A percentile compares a stretch with the other conserved stretches of the same genome.
These are phyloP conservation scores for Adelges cooleyi DNA, from an alignment of 1,140 invertebrate genomes.

Conservation along the genomic window DNA sequence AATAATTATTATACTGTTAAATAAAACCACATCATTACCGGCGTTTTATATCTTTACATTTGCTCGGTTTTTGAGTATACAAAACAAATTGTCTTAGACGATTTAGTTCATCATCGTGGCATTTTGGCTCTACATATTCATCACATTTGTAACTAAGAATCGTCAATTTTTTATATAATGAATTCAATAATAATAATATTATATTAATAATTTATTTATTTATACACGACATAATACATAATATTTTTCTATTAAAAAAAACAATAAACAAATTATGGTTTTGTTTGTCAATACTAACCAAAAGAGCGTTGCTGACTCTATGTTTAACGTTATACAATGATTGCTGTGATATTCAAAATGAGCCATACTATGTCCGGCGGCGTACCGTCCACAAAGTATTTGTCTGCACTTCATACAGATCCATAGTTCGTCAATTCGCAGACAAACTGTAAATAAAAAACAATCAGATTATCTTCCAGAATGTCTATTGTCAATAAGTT, in stretches of 20 bases:
- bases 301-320: constrained; percentile 12
- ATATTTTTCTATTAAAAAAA: too few relatives aligned
- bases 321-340: constrained; percentile 39
- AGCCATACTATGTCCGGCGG: constrained; percentile 61
- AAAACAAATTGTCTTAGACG: constrained; percentile 16
- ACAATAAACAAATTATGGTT: too few relatives aligned
- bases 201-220: too few relatives aligned
- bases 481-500: too few relatives aligned
- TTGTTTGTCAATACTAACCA: not conserved
- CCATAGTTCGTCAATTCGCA: constrained; percentile 57
- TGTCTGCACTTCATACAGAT: constrained; percentile 61
- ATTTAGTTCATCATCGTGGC: constrained; percentile 17
- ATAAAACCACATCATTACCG: too few relatives aligned
- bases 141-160: constrained; percentile 15
- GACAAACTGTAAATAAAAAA: constrained; percentile 47
- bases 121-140: constrained; percentile 3
- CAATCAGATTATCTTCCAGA: too few relatives aligned
- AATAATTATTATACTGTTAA: too few relatives aligned
- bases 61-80: not conserved
- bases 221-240: too few relatives aligned
- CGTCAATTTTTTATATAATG: too few relatives aligned
- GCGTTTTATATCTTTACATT: not conserved
- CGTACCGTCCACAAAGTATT: constrained; percentile 64
- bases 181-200: too few relatives aligned
- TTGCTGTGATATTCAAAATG: constrained; percentile 52